phyloP scores from a whole-genome alignment of 30 jellyfish, hydroid and myxozoan species.

The Mastigias papua region DNA sequence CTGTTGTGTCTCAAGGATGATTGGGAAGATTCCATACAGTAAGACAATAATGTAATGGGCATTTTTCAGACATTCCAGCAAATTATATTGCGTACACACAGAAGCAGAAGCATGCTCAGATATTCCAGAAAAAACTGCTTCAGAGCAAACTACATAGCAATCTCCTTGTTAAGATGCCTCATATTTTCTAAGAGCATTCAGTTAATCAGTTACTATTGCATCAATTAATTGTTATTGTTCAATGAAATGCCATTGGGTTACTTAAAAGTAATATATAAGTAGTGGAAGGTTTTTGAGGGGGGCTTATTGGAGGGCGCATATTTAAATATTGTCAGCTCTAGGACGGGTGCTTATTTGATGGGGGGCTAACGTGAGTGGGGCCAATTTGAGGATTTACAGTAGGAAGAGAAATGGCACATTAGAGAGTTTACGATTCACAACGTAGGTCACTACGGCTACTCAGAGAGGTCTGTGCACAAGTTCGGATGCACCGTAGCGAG shows the following conservation, averaged over 20 bases:
- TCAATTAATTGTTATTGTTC: background rate
- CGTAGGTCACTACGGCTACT: too few relatives aligned
- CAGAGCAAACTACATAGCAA: background rate
- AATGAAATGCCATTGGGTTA: background rate
- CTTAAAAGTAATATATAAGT: background rate
- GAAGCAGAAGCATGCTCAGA: conserved; percentile 2
- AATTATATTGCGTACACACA: background rate
- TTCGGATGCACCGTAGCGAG: too few relatives aligned
- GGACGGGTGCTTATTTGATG: background rate
- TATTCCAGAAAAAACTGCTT: background rate
- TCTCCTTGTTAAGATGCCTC: background rate
- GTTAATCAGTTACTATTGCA: background rate
- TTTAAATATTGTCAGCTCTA: background rate
- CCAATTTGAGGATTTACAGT: background rate
- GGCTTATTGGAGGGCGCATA: background rate
- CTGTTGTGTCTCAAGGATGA: conserved; percentile 38
- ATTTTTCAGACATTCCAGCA: background rate
- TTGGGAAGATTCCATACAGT: conserved; percentile 36
- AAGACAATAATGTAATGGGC: conserved; percentile 31
- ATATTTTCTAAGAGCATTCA: background rate
- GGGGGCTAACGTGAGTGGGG: too few relatives aligned
- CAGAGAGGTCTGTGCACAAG: too few relatives aligned
- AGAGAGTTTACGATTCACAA: too few relatives aligned
- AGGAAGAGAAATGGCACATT: too few relatives aligned
- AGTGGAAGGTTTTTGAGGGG: background rate